These are phyloP conservation scores for Gadus macrocephalus DNA, from an alignment of 2,113 vertebrate genomes.

Conservation along the genomic window DNA sequence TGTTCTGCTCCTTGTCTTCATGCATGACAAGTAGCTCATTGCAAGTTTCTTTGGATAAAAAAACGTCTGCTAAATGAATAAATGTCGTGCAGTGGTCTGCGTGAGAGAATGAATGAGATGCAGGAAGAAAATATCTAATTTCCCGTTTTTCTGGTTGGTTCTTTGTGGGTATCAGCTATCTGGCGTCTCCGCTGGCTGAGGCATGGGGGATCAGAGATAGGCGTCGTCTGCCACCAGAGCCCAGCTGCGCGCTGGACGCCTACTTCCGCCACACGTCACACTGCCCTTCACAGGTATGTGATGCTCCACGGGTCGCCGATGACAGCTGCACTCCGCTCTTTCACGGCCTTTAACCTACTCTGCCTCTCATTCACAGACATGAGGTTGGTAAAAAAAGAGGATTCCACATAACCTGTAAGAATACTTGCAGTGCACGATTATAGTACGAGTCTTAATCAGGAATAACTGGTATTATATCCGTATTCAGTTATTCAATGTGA, in stretches of 20 bases:
- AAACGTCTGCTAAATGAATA: too few species aligned
- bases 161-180: constrained; percentile 63
- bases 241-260: constrained; percentile 77
- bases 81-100: constrained; percentile 2
- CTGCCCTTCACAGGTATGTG: constrained; percentile 77
- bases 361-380: too few species aligned
- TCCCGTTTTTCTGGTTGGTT: not conserved
- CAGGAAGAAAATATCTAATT: not conserved
- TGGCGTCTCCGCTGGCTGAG: constrained; percentile 80
- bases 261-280: constrained; percentile 74
- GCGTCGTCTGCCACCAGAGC: constrained; percentile 61
- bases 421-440: too few species aligned
- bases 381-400: too few species aligned
- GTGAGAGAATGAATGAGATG: not conserved
- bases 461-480: too few species aligned
- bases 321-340: not conserved
- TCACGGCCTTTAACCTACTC: not conserved
- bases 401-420: too few species aligned
- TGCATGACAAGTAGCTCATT: too few species aligned
- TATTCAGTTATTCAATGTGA: too few species aligned
- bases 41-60: too few species aligned
- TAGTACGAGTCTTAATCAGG: too few species aligned
- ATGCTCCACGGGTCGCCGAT: not conserved
- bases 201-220: constrained; percentile 74
- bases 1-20: too few species aligned